These are phyloP conservation scores for Macrosoma leucophasiata DNA, from an alignment of 2,888 invertebrate genomes.

Conservation along the genomic window DNA sequence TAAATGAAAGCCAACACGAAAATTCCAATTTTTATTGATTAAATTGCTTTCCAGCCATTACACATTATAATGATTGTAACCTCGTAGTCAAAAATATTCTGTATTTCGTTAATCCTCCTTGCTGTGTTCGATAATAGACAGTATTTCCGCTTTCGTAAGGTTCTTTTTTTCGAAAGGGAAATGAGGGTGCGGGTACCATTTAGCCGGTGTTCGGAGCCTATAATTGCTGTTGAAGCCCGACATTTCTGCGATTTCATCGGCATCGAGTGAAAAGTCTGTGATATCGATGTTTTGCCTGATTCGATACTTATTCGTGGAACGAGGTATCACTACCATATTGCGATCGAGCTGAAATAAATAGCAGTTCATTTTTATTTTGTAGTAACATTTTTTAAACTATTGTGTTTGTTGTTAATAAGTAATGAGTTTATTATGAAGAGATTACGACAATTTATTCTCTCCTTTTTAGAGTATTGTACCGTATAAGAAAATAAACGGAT, in stretches of 20 bases:
- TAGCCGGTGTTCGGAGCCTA: slow-evolving; percentile 52
- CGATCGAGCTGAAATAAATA: slow-evolving; percentile 63
- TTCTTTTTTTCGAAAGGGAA: slow-evolving; percentile 62
- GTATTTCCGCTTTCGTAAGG: slow-evolving; percentile 44
- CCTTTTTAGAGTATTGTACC: no score
- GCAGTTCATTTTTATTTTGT: no score
- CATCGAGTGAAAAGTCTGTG: slow-evolving; percentile 71
- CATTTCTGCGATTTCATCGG: slow-evolving; percentile 67
- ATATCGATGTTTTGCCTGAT: slow-evolving; percentile 74
- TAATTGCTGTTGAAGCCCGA: slow-evolving; percentile 68
- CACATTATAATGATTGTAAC: no score
- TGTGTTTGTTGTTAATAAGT: no score
- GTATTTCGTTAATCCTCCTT: slow-evolving; percentile 44
- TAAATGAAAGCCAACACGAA: not conserved
- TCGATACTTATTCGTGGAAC: slow-evolving; percentile 73
- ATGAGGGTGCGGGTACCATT: slow-evolving; percentile 56
- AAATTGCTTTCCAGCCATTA: no score
- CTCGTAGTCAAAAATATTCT: no score
- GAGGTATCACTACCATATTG: slow-evolving; percentile 75
- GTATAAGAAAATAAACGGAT: no score
- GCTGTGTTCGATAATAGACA: slow-evolving; percentile 48
- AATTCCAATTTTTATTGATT: slow-evolving; percentile 1
- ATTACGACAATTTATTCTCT: no score
- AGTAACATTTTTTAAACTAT: no score
- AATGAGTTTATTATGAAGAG: no score